A percentile compares a stretch with the other conserved stretches of the same genome.
Evolutionary conservation across 37 sponge, comb jelly and placozoan species (phyloP).

Genomic region (Hexactinellida sp.): DNA sequence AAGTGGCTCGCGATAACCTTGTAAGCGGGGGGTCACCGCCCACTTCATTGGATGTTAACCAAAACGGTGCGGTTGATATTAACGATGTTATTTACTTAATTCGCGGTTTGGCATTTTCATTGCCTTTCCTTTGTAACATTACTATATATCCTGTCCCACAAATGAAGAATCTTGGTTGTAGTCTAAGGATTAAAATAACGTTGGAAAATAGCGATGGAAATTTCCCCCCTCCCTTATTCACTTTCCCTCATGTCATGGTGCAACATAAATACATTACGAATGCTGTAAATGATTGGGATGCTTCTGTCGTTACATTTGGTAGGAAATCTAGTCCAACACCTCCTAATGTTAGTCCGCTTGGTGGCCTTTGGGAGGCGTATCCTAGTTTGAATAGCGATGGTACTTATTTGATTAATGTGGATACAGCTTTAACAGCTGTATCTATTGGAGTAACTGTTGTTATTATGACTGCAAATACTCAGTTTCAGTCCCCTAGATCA

Average conservation of each 20-base stretch:
- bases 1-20: background rate
- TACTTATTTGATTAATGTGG: background rate
- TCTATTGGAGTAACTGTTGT: background rate
- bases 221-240: background rate
- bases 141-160: background rate
- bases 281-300: background rate
- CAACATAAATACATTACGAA: background rate
- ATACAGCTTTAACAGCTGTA: background rate
- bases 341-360: background rate
- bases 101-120: slow-evolving; percentile 20
- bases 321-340: background rate
- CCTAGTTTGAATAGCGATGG: background rate
- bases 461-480: background rate
- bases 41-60: slow-evolving; percentile 28
- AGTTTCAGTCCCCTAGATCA: background rate
- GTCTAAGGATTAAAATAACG: background rate
- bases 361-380: background rate
- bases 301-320: background rate
- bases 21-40: too few species aligned
- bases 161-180: background rate
- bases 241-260: background rate
- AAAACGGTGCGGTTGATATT: slow-evolving; percentile 29
- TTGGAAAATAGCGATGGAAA: background rate
- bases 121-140: background rate
- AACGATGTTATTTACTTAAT: slow-evolving; percentile 55